Base-by-base conservation (phyloP, 2,888 invertebrate species). In the Perdita meconis region DNA sequence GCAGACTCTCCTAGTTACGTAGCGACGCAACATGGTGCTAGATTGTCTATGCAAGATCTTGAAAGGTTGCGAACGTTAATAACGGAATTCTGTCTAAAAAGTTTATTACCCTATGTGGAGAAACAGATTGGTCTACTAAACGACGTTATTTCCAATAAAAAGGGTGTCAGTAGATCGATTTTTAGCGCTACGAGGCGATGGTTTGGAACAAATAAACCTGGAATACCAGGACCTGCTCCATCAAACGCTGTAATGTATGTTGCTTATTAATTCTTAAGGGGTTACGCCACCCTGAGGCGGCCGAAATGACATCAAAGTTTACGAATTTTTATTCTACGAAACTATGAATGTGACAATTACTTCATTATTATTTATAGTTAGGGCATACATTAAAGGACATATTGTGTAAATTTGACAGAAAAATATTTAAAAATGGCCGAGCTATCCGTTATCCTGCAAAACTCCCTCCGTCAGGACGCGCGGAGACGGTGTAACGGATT, bases 141-240 rank as follows among this genome's bases (percentile, higher is more conserved):
- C 89, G 98, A 98, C 91, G 94, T 95, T 83, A 95, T 96, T 66
- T 95, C 96, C 24, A 97, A 96, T 89, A 96, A 96, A 89, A 98
- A 98, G 92, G 98, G 98, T 5, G 96, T 99, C 2, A 97, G 98
- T 90, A 95, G 98, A 89, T 98, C 98, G 0, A 93, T 99, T 79
- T 94, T 99, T 80, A 98, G 97, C 90, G 98, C 98, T 19, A 98
- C 99, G 1, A 98, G 98, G 93, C 95, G 98, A 85, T 98, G 98
- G 97, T 98, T 99, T 93, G 97, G 97, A 19, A 96, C 97, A 8
- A 97, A 95, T 86, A 98, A 98, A 92, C 96, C 97, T 1, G 97
- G 97, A 8, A 94, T 95, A 44, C 93, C 94, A 68, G 93, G 93
- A 42, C 92, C 93, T 16, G 95, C 96, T 73, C 94, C 96, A 59